Percentiles rank a stretch among this genome's conserved stretches.
phyloP scores from a whole-genome alignment of 2,888 invertebrate genomes.

The Caradrina clavipalpis region DNA sequence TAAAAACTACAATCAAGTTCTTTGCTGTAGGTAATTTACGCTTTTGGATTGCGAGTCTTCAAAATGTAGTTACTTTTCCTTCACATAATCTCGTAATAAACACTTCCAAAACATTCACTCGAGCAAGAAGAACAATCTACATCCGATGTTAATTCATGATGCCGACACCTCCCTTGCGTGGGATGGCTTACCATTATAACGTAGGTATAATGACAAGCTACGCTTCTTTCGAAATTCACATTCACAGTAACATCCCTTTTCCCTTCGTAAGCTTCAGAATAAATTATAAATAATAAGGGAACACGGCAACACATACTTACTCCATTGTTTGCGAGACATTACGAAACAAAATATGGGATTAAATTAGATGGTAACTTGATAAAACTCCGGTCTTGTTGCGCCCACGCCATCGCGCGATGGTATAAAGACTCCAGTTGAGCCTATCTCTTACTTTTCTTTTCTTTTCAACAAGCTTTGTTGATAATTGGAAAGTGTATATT shows the following conservation, averaged over 20 bases:
- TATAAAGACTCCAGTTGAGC: slow-evolving; percentile 65
- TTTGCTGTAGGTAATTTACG: not conserved
- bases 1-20: not conserved
- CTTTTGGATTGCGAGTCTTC: slow-evolving; percentile 14
- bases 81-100: slow-evolving; percentile 18
- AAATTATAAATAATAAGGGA: slow-evolving; percentile 68
- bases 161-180: slow-evolving; percentile 66
- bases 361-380: slow-evolving; percentile 72
- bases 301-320: slow-evolving; percentile 61
- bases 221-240: slow-evolving; percentile 68
- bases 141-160: slow-evolving; percentile 67
- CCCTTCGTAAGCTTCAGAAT: slow-evolving; percentile 67
- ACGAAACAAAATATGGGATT: slow-evolving; percentile 73
- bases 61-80: slow-evolving; percentile 1
- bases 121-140: slow-evolving; percentile 58
- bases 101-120: slow-evolving; percentile 29
- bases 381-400: slow-evolving; percentile 67
- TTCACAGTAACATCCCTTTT: slow-evolving; percentile 64
- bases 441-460: slow-evolving; percentile 67
- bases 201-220: slow-evolving; percentile 68
- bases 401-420: slow-evolving; percentile 65
- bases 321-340: slow-evolving; percentile 71
- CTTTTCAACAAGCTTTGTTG: slow-evolving; percentile 65
- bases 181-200: slow-evolving; percentile 71
- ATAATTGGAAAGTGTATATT: slow-evolving; percentile 68